phyloP scores from a whole-genome alignment of 2,797 vertebrate genomes.

The Otolemur crassicaudatus region DNA sequence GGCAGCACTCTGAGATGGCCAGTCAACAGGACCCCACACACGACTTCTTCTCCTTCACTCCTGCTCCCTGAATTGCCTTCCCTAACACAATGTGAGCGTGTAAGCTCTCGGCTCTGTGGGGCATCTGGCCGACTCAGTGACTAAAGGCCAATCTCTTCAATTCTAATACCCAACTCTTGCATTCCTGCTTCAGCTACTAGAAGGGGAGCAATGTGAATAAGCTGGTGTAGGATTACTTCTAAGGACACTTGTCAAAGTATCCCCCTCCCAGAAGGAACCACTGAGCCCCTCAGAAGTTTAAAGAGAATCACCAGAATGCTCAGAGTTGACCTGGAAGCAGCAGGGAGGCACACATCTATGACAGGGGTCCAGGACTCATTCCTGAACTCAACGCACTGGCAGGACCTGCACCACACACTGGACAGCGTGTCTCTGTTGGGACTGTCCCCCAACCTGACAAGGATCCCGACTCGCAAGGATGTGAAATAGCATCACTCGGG shows the following conservation, averaged over 20 bases:
- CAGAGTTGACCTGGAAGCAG: not conserved
- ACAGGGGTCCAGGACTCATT: not conserved
- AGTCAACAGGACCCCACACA: fast-evolving
- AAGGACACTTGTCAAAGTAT: not conserved
- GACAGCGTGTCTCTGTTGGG: not conserved
- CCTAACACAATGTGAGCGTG: not conserved
- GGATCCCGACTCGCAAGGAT: not conserved
- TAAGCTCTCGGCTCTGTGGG: not conserved
- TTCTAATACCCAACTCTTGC: not conserved
- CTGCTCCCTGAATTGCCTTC: not conserved
- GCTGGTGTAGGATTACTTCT: not conserved
- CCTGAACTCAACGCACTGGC: not conserved
- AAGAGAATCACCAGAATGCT: not conserved
- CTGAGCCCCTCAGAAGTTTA: not conserved
- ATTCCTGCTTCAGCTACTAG: not conserved
- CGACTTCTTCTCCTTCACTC: not conserved
- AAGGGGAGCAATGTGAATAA: not conserved
- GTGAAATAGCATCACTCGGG: not conserved
- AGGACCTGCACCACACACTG: not conserved
- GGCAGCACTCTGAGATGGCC: not conserved
- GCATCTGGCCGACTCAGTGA: not conserved
- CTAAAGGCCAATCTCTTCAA: not conserved
- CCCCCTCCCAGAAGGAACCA: not conserved
- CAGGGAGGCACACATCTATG: too few relatives aligned
- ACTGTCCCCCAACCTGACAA: not conserved